Evolutionary conservation across 2,113 vertebrate genomes (phyloP).

Genomic region (western clawed frog (Xenopus tropicalis)): UCB_Xtro_10.0 CM004450.2:112733001-112733500

Average conservation of each 20-base stretch:
- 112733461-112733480: conserved; percentile 84
- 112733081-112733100: no score
- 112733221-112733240: neutral
- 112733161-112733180: no score
- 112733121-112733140: no score
- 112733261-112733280: conserved; percentile 3
- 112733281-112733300: conserved; percentile 30
- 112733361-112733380: conserved; percentile 88
- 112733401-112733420: conserved; percentile 73
- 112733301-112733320: conserved; percentile 53
- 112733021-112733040: no score
- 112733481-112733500: conserved; percentile 89
- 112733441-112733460: conserved; percentile 97
- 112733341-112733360: conserved; percentile 90
- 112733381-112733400: conserved; percentile 99
- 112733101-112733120: no score
- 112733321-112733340: conserved; percentile 61
- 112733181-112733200: no score
- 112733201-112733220: neutral
- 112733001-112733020: no score
- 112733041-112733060: no score
- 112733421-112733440: conserved; percentile 85
- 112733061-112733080: no score
- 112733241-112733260: neutral
- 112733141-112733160: no score